These are phyloP conservation scores for Epinephelus moara DNA, from an alignment of 2,113 vertebrate genomes.

Conservation along the genomic window DNA sequence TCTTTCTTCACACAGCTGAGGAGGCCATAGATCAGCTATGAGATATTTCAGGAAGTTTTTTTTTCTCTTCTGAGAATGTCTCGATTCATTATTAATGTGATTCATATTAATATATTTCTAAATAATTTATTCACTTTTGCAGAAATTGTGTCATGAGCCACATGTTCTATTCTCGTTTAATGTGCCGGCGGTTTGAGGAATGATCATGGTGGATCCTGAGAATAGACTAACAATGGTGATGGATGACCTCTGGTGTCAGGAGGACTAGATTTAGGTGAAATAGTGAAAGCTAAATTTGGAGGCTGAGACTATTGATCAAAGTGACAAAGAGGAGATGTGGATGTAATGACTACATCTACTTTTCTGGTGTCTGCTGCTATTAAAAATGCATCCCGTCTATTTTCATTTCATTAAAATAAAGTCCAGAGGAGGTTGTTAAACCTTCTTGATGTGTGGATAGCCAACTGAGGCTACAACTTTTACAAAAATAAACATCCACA, in stretches of 20 bases:
- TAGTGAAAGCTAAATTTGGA: slow-evolving; percentile 72
- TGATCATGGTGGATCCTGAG: slow-evolving; percentile 33
- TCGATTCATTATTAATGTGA: slow-evolving; percentile 60
- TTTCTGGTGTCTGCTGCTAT: slow-evolving; percentile 41
- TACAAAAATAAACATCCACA: neutral
- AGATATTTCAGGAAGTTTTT: slow-evolving; percentile 47
- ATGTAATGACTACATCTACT: slow-evolving; percentile 51
- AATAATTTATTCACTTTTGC: slow-evolving; percentile 72
- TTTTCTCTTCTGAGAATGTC: slow-evolving; percentile 22
- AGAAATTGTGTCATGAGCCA: slow-evolving; percentile 58
- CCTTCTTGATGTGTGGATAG: neutral
- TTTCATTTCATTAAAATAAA: slow-evolving; percentile 34
- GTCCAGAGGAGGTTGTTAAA: neutral
- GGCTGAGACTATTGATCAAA: slow-evolving; percentile 62
- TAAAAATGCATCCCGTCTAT: slow-evolving; percentile 52
- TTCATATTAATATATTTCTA: slow-evolving; percentile 65
- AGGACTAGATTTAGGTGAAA: slow-evolving; percentile 50
- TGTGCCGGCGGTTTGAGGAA: slow-evolving; percentile 50
- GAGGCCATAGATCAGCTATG: slow-evolving; percentile 2
- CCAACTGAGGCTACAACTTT: neutral
- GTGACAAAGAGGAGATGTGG: slow-evolving; percentile 46
- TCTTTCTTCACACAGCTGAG: slow-evolving; percentile 10
- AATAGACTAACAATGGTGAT: slow-evolving; percentile 57
- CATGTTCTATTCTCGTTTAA: slow-evolving; percentile 64
- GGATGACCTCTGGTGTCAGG: slow-evolving; percentile 61